These are phyloP conservation scores for Enteromius radiatus DNA, from an alignment of 2,797 vertebrate genomes.

Conservation along the genomic window DNA sequence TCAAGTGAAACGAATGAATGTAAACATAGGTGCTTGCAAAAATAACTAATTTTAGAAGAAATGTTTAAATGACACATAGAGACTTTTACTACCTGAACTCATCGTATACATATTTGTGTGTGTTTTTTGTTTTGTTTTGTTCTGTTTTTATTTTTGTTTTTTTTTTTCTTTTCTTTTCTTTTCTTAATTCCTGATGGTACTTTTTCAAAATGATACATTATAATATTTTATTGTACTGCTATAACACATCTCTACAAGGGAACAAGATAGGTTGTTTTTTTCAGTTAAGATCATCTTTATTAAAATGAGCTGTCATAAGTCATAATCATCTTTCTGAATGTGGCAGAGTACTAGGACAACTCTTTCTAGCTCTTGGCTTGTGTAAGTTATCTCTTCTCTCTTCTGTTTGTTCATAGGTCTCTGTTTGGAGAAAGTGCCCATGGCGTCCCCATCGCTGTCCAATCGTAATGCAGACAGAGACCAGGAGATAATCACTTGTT, in stretches of 20 bases:
- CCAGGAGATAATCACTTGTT: conserved; percentile 94
- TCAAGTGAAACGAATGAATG: no score
- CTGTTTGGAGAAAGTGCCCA: conserved; percentile 84
- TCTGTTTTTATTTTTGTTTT: no score
- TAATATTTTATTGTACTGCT: background rate
- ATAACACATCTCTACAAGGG: background rate
- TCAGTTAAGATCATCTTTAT: background rate
- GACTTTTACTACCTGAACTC: no score
- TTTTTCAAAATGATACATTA: background rate
- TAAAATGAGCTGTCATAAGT: conserved; percentile 13
- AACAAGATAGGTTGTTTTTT: background rate
- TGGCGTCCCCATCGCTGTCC: conserved; percentile 82
- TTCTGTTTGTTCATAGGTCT: conserved; percentile 79
- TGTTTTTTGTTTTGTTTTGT: no score
- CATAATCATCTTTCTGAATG: background rate
- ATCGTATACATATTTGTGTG: background rate
- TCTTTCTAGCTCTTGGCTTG: conserved; percentile 15
- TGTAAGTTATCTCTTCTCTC: conserved; percentile 36
- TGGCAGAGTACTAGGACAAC: background rate
- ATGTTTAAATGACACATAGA: no score
- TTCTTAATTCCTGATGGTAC: background rate
- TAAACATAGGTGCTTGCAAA: no score
- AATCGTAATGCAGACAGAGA: conserved; percentile 84
- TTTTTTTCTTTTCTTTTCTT: no score
- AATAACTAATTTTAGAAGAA: no score